Conservation (phyloP, 23 tunicate genomes). For the Diplosoma virens region DNA sequence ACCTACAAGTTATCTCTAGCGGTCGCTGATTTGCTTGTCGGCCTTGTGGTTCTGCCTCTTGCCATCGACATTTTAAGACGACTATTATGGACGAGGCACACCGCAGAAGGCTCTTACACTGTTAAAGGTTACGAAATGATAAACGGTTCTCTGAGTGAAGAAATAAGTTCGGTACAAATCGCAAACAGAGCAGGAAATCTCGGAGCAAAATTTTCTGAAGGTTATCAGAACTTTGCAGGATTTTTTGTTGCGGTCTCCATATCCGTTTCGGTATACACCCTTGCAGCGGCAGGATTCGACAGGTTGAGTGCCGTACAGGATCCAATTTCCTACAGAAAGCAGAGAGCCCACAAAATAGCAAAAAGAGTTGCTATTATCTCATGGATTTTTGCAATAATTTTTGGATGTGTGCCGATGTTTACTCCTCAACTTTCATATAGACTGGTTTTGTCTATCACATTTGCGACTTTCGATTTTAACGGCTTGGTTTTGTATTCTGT, state of each 20-base stretch:
- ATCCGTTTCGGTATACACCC: conserved; percentile 63
- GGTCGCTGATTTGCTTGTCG: conserved; percentile 53
- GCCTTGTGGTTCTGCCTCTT: conserved; percentile 52
- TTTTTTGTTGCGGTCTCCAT: conserved; percentile 62
- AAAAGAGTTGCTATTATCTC: conserved; percentile 24
- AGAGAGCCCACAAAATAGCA: conserved; percentile 56
- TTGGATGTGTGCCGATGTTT: conserved; percentile 51
- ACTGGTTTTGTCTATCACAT: conserved; percentile 37
- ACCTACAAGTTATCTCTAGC: conserved; percentile 63
- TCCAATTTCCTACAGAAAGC: conserved; percentile 60
- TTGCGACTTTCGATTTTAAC: conserved; percentile 18
- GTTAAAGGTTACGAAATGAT: conserved; percentile 21
- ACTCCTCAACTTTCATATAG: conserved; percentile 37
- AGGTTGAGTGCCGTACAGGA: conserved; percentile 57
- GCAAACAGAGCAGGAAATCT: conserved; percentile 29
- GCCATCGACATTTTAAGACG: conserved; percentile 18
- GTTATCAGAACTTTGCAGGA: conserved; percentile 44
- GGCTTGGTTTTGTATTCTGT: conserved; percentile 41
- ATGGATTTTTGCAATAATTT: conserved; percentile 48
- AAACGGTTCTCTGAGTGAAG: conserved; percentile 13
- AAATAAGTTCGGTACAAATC: background rate
- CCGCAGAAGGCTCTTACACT: background rate
- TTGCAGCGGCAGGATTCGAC: conserved; percentile 73
- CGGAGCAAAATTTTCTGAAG: background rate
- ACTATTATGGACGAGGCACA: conserved; percentile 16